Evolutionary conservation across 2,113 vertebrate genomes (phyloP).

Genomic region (Atherinomorus stipes): DNA sequence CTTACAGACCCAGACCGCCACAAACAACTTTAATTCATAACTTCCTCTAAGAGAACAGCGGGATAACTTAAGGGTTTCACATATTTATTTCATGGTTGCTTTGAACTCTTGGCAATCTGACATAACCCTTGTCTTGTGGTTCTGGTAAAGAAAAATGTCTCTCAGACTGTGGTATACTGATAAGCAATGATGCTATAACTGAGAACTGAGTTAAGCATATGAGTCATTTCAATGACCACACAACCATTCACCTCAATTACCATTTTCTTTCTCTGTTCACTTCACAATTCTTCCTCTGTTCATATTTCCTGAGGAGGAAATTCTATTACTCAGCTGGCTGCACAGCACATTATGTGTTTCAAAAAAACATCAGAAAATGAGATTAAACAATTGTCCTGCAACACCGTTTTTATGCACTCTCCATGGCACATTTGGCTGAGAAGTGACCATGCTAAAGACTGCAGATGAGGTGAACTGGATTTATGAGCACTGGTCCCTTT

Average conservation of each 20-base stretch:
- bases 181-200: constrained; percentile 32
- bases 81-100: constrained; percentile 38
- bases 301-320: constrained; percentile 33
- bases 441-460: too few relatives aligned
- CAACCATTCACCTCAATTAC: constrained; percentile 45
- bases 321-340: constrained; percentile 31
- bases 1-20: constrained; percentile 49
- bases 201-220: constrained; percentile 21
- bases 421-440: too few relatives aligned
- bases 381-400: background rate
- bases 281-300: constrained; percentile 50
- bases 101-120: constrained; percentile 53
- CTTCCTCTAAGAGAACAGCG: constrained; percentile 26
- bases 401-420: background rate
- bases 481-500: constrained; percentile 42
- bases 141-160: constrained; percentile 25
- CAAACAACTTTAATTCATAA: constrained; percentile 44
- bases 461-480: background rate
- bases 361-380: constrained; percentile 13
- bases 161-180: constrained; percentile 38
- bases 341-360: constrained; percentile 21
- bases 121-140: constrained; percentile 46
- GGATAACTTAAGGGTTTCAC: constrained; percentile 29
- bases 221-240: constrained; percentile 49
- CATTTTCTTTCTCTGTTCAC: constrained; percentile 43